phyloP scores from a whole-genome alignment of 2,113 vertebrate genomes.

The Elgaria multicarinata region DNA sequence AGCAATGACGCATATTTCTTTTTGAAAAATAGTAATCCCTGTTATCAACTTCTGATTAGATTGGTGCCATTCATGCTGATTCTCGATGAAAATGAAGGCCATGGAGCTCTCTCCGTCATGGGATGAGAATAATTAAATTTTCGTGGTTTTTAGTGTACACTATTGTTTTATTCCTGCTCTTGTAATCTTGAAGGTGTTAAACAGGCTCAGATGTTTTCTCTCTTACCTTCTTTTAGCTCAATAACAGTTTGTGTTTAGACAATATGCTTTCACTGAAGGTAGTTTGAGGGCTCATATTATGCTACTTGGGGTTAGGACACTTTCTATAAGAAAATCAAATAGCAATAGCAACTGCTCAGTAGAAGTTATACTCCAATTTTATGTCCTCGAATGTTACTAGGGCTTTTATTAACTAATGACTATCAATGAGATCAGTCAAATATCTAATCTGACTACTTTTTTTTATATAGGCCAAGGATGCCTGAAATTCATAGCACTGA shows the following conservation, averaged over 20 bases:
- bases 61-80: neutral
- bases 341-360: neutral
- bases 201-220: neutral
- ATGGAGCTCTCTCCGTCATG: slow-evolving; percentile 8
- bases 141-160: fast-evolving
- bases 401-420: neutral
- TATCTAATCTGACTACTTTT: neutral
- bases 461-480: neutral
- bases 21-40: slow-evolving; percentile 1
- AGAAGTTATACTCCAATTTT: neutral
- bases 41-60: slow-evolving; percentile 30
- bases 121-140: neutral
- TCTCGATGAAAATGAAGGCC: slow-evolving; percentile 27
- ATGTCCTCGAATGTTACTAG: neutral
- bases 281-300: neutral
- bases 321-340: neutral
- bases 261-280: neutral
- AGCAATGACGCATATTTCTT: neutral
- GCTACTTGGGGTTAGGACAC: neutral
- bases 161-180: neutral
- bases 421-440: neutral
- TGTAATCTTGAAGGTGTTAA: neutral
- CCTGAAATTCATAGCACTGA: neutral
- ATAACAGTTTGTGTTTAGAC: neutral
- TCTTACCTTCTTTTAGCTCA: neutral